Evolutionary conservation across 2,888 invertebrate species (phyloP).

Genomic region (Clanis bilineata): DNA sequence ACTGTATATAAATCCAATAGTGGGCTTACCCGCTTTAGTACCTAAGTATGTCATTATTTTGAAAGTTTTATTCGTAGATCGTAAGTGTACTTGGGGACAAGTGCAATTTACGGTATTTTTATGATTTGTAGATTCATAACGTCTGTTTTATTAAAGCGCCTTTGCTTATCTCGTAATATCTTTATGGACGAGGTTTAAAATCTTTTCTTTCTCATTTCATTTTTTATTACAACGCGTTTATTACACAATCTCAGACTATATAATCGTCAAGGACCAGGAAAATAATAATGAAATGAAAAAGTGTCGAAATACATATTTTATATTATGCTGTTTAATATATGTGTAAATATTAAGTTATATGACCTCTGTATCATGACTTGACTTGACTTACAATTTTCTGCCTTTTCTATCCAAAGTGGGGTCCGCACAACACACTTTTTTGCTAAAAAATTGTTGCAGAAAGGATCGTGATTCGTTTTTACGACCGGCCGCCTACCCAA

Average conservation of each 20-base stretch:
- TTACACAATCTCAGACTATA: constrained; percentile 42
- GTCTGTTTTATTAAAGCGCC: constrained; percentile 48
- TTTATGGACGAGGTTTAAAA: constrained; percentile 54
- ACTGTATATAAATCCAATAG: neutral
- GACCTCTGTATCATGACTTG: too few species aligned
- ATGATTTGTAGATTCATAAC: constrained; percentile 53
- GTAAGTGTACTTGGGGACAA: constrained; percentile 23
- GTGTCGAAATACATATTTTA: constrained; percentile 25
- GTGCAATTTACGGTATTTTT: constrained; percentile 53
- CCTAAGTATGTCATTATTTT: neutral
- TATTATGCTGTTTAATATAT: neutral
- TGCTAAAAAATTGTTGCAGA: too few species aligned
- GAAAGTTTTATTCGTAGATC: constrained; percentile 1
- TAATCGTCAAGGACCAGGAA: constrained; percentile 33
- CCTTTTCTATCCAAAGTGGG: too few species aligned
- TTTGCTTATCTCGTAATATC: constrained; percentile 54
- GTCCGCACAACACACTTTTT: too few species aligned
- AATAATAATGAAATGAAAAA: constrained; percentile 33
- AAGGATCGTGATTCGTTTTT: too few species aligned
- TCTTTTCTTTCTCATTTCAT: constrained; percentile 51
- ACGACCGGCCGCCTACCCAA: too few species aligned
- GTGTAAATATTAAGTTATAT: too few species aligned
- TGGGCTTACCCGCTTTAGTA: neutral
- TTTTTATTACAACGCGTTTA: constrained; percentile 50
- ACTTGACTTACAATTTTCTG: too few species aligned